These are phyloP conservation scores for Coenobita brevimanus DNA, from an alignment of 1,140 invertebrate genomes.

Conservation along the genomic window DNA sequence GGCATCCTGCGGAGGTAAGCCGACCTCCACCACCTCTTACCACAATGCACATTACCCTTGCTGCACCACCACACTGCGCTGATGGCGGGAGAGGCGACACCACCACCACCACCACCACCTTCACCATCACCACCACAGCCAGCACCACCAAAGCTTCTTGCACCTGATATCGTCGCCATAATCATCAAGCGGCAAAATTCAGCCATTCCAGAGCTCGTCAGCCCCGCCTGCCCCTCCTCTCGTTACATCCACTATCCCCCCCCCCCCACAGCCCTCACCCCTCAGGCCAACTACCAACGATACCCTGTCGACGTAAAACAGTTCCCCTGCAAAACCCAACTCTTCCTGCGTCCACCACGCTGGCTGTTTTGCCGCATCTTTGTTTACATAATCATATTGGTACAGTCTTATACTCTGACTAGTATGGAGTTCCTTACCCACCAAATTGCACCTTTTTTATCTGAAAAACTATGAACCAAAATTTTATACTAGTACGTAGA, in stretches of 20 bases:
- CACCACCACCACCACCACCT: background rate
- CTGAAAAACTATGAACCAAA: too few species aligned
- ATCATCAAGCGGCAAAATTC: background rate
- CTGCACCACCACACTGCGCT: background rate
- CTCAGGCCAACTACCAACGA: background rate
- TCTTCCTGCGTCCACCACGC: too few species aligned
- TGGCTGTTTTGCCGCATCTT: too few species aligned
- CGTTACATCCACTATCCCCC: background rate
- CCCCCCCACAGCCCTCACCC: background rate
- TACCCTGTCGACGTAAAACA: background rate
- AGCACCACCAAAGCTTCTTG: background rate
- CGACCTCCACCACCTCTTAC: constrained; percentile 23
- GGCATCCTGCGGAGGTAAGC: constrained; percentile 94
- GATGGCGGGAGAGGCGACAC: too few species aligned
- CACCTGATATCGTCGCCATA: constrained; percentile 4
- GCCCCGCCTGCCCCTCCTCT: background rate
- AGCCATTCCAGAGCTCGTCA: constrained; percentile 5
- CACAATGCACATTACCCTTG: background rate
- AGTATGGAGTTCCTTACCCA: too few species aligned
- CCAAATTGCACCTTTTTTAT: too few species aligned
- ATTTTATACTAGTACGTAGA: too few species aligned
- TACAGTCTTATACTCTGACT: too few species aligned
- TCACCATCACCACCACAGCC: background rate
- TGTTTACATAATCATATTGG: too few species aligned
- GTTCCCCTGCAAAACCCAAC: background rate